Evolutionary conservation across 2,797 vertebrate species (phyloP).

Genomic region (Rousettus madagascariensis): DNA sequence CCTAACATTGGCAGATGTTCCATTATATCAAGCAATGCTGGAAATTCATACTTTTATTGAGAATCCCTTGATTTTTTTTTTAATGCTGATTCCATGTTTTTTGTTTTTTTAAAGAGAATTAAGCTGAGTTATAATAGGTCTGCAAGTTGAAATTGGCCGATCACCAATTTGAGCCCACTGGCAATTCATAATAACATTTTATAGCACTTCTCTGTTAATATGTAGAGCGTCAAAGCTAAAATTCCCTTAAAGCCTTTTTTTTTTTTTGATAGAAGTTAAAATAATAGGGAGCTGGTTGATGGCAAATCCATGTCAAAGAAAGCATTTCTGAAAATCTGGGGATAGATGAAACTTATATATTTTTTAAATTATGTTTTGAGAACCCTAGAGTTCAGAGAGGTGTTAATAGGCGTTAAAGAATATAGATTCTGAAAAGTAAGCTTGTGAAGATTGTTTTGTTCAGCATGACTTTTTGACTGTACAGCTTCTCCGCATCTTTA

Average conservation of each 20-base stretch:
- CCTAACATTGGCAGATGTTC: neutral
- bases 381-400: neutral
- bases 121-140: neutral
- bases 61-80: conserved; percentile 29
- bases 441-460: neutral
- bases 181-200: neutral
- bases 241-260: neutral
- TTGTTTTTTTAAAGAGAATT: neutral
- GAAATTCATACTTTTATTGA: neutral
- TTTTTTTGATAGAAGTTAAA: neutral
- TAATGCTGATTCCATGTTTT: neutral
- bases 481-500: neutral
- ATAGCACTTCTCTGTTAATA: neutral
- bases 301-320: neutral
- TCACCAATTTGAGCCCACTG: neutral
- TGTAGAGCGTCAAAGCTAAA: neutral
- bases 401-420: neutral
- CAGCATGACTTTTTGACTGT: neutral
- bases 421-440: neutral
- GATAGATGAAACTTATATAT: neutral
- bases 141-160: neutral
- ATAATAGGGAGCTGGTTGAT: neutral
- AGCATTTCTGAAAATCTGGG: conserved; percentile 2
- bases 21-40: neutral
- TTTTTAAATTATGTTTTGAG: neutral